These are phyloP conservation scores for Vireo altiloquus DNA, from an alignment of 2,113 vertebrate species.

Conservation along the genomic window DNA sequence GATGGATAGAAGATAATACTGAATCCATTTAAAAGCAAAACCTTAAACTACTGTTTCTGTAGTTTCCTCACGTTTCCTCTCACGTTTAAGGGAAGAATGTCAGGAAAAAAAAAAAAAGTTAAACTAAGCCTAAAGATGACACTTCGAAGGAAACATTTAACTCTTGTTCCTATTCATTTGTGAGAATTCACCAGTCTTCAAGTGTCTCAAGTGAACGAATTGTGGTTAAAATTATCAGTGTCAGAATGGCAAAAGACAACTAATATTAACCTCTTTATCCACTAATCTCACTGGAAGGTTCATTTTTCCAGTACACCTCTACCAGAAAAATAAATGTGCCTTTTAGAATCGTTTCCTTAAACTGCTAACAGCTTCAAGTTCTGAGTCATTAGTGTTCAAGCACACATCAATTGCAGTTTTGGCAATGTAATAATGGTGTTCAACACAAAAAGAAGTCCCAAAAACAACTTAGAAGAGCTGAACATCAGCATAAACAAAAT, in stretches of 20 bases:
- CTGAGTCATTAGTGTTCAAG: rapidly evolving
- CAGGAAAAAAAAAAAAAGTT: background rate
- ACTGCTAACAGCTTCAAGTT: background rate
- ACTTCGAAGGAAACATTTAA: background rate
- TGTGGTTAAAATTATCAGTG: background rate
- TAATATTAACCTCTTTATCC: background rate
- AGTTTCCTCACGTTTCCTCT: too few species aligned
- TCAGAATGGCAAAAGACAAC: background rate
- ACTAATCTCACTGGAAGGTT: background rate
- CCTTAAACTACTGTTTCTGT: background rate
- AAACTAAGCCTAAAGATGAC: background rate
- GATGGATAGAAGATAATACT: background rate
- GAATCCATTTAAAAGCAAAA: background rate
- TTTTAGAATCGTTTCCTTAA: background rate
- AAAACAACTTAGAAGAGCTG: background rate
- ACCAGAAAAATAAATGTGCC: background rate
- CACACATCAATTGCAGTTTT: background rate
- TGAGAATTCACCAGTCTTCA: background rate
- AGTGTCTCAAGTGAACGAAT: background rate
- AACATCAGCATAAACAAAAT: background rate
- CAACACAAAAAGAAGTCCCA: background rate
- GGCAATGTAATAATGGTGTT: background rate
- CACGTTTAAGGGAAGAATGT: background rate
- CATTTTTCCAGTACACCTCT: background rate
- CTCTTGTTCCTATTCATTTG: background rate